phyloP scores from a whole-genome alignment of 2,888 invertebrate genomes.

The Teleiodes luculella region DNA sequence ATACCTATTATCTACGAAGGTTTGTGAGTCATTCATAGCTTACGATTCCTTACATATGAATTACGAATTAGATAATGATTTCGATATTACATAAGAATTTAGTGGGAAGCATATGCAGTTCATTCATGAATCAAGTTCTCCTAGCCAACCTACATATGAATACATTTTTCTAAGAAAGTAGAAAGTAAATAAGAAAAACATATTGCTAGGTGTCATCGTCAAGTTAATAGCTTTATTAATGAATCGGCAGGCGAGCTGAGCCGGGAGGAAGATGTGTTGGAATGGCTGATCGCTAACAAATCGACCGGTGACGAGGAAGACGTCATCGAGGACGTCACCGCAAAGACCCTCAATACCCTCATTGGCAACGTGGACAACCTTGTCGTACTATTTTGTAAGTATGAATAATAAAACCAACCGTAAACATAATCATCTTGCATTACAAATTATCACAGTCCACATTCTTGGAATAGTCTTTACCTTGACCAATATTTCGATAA shows the following conservation, averaged over 20 bases:
- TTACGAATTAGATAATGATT: slow-evolving; percentile 39
- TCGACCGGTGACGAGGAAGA: slow-evolving; percentile 96
- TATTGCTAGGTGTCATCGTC: too few species aligned
- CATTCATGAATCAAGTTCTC: slow-evolving; percentile 16
- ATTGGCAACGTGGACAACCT: slow-evolving; percentile 94
- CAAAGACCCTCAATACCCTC: slow-evolving; percentile 90
- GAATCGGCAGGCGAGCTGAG: slow-evolving; percentile 84
- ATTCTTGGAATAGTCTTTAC: too few species aligned
- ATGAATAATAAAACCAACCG: too few species aligned
- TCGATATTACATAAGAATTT: slow-evolving; percentile 16
- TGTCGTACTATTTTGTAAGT: slow-evolving; percentile 94
- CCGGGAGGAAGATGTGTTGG: slow-evolving; percentile 93
- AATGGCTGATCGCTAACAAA: slow-evolving; percentile 95
- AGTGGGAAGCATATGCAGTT: slow-evolving; percentile 2
- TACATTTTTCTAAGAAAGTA: too few species aligned
- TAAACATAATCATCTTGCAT: too few species aligned
- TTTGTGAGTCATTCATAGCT: slow-evolving; percentile 70
- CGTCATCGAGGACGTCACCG: slow-evolving; percentile 95
- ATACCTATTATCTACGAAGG: slow-evolving; percentile 97
- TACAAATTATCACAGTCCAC: too few species aligned
- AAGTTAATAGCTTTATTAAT: too few species aligned
- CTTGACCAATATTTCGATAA: too few species aligned
- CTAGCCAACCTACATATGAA: too few species aligned
- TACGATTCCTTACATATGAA: slow-evolving; percentile 45
- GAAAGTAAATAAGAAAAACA: too few species aligned